Conservation (phyloP, 2,888 invertebrate genomes). For the Xylophagus ater region DNA sequence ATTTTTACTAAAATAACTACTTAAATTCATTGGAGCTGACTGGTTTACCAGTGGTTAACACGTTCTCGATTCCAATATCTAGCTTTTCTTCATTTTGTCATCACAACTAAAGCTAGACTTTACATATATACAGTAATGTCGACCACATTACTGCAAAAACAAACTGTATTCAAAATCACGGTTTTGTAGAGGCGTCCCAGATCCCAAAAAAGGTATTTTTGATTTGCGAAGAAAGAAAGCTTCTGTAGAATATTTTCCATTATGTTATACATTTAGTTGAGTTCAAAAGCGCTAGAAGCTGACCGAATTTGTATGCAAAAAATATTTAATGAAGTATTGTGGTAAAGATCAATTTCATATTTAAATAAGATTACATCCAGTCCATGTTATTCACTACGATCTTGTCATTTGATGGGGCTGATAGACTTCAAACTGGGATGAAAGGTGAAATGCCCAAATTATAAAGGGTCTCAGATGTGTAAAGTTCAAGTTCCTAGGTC, state of each 20-base stretch:
- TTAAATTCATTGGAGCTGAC: too few species aligned
- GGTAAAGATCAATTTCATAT: conserved; percentile 99
- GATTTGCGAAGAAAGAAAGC: conserved; percentile 98
- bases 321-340: conserved; percentile 95
- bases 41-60: too few species aligned
- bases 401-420: conserved; percentile 99
- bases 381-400: conserved; percentile 99
- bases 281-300: conserved; percentile 97
- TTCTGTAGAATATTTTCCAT: conserved; percentile 92
- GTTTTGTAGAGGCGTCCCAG: conserved; percentile 99
- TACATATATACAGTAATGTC: too few species aligned
- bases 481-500: conserved; percentile 99
- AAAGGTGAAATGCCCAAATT: conserved; percentile 96
- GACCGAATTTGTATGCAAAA: conserved; percentile 99
- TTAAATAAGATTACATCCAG: conserved; percentile 95
- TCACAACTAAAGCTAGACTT: conserved; percentile 98
- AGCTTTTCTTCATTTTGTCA: too few species aligned
- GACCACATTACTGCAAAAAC: conserved; percentile 95
- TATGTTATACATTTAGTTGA: conserved; percentile 97
- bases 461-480: conserved; percentile 98
- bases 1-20: too few species aligned
- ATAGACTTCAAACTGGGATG: conserved; percentile 99
- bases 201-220: conserved; percentile 98
- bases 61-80: too few species aligned
- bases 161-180: conserved; percentile 99